phyloP scores from a whole-genome alignment of 2,888 invertebrate genomes.

The Tenodera sinensis region DNA sequence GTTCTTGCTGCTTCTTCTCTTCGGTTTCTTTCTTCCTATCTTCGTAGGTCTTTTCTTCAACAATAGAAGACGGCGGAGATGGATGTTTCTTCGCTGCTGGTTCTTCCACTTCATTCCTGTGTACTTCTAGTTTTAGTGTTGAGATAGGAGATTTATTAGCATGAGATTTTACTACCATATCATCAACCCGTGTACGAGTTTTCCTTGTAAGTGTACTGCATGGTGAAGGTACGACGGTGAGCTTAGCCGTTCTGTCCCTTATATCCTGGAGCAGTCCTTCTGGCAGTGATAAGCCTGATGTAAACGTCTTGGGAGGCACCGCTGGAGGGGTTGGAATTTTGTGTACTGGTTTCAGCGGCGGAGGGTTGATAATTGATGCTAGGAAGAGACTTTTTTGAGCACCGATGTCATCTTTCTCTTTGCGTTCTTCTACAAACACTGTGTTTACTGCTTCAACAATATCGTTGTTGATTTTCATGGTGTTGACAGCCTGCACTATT shows the following conservation, averaged over 20 bases:
- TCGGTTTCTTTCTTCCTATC: constrained; percentile 47
- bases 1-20: constrained; percentile 11
- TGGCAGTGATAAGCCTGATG: constrained; percentile 52
- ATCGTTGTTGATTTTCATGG: not conserved
- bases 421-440: not conserved
- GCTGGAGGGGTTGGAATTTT: constrained; percentile 36
- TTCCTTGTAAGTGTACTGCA: not conserved
- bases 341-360: constrained; percentile 40
- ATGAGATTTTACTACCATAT: not conserved
- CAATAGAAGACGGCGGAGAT: constrained; percentile 42
- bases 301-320: not conserved
- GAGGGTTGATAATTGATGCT: not conserved
- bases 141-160: not conserved
- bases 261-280: constrained; percentile 66
- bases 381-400: not conserved
- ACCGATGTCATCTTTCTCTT: not conserved
- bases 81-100: not conserved
- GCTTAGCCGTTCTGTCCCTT: constrained; percentile 59
- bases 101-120: not conserved
- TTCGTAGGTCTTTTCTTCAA: constrained; percentile 66
- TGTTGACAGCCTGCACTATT: not conserved
- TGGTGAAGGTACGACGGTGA: constrained; percentile 38
- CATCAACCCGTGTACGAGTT: not conserved
- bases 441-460: not conserved
- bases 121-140: not conserved